Evolutionary conservation across 2,797 vertebrate genomes (phyloP).

Genomic region (Alcedo quadribrachys): DNA sequence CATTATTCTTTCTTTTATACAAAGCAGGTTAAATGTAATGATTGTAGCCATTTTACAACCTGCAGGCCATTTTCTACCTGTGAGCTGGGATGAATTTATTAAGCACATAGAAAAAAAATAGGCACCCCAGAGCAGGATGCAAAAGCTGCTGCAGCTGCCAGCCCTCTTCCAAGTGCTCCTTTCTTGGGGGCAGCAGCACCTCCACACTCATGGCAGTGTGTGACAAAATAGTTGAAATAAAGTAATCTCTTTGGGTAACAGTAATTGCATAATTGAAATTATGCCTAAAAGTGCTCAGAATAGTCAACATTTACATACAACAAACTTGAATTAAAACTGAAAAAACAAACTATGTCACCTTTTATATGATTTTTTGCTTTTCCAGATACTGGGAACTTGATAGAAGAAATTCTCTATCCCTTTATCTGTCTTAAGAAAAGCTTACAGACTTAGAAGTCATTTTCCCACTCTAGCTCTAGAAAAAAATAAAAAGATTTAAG

Average conservation of each 20-base stretch:
- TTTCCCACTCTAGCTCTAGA: background rate
- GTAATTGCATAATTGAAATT: background rate
- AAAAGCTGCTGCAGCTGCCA: background rate
- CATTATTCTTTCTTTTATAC: background rate
- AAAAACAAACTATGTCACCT: background rate
- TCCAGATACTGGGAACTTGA: background rate
- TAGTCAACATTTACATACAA: background rate
- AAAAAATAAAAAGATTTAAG: background rate
- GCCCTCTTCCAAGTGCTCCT: background rate
- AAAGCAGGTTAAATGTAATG: background rate
- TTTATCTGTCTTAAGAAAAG: background rate
- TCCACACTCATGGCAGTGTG: background rate
- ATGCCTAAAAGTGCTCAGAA: background rate
- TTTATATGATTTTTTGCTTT: background rate
- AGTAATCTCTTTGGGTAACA: background rate
- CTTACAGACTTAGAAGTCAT: background rate
- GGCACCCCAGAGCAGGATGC: background rate
- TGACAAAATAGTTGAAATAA: background rate
- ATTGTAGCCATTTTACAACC: background rate
- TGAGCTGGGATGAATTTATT: background rate
- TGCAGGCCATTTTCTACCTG: background rate
- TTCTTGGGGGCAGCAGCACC: background rate
- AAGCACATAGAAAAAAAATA: background rate
- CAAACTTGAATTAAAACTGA: background rate
- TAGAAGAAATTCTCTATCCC: background rate